These are phyloP conservation scores for Pheosia gnoma DNA, from an alignment of 2,888 invertebrate species.

Conservation along the genomic window DNA sequence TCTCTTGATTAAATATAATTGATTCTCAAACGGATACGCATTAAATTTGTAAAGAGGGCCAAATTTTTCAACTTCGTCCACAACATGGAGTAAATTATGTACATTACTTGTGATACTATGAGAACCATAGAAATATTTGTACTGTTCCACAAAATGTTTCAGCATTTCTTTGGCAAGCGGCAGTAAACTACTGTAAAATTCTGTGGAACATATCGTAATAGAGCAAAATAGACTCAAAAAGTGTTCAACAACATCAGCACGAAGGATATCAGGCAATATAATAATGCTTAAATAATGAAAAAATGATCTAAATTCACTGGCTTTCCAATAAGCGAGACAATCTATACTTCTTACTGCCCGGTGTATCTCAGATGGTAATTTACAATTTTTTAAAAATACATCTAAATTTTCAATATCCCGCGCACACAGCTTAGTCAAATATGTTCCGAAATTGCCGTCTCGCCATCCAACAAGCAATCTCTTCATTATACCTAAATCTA, in stretches of 20 bases:
- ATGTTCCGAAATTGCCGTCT: no score
- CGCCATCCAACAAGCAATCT: no score
- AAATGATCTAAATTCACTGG: slow-evolving; percentile 22
- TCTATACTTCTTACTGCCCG: slow-evolving; percentile 25
- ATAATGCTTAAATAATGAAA: slow-evolving; percentile 12
- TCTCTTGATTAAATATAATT: slow-evolving; percentile 16
- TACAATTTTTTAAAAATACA: neutral
- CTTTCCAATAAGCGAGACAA: slow-evolving; percentile 31
- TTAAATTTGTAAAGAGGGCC: slow-evolving; percentile 18
- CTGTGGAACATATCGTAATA: slow-evolving; percentile 32
- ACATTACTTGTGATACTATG: slow-evolving; percentile 14
- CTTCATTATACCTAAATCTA: no score
- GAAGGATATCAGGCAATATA: slow-evolving; percentile 11
- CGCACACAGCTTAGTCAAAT: no score
- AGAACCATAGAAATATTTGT: slow-evolving; percentile 9
- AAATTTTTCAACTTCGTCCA: slow-evolving; percentile 19
- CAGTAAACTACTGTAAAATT: slow-evolving; percentile 15
- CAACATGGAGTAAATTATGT: slow-evolving; percentile 19
- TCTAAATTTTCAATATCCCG: no score
- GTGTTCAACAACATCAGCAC: slow-evolving; percentile 18
- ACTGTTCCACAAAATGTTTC: slow-evolving; percentile 16
- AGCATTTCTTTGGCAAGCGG: slow-evolving; percentile 25
- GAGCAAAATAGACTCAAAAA: slow-evolving; percentile 31
- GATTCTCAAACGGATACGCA: slow-evolving; percentile 24
- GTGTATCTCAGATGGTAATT: slow-evolving; percentile 32